These are phyloP conservation scores for Stenoptilia bipunctidactyla DNA, from an alignment of 2,888 invertebrate genomes.

Conservation along the genomic window DNA sequence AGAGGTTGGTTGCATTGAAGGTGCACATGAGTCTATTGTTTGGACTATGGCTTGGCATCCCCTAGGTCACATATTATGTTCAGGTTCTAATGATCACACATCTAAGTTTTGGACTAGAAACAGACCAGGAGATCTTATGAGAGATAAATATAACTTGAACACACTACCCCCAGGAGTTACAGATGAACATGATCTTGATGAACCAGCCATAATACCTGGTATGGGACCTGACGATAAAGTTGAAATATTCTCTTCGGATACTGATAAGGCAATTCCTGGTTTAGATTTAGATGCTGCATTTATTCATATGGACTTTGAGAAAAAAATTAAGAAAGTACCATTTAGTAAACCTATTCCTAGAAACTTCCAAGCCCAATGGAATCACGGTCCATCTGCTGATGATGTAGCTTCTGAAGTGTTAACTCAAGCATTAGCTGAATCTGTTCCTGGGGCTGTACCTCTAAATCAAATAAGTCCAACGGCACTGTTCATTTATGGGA, in stretches of 20 bases:
- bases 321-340: constrained; percentile 87
- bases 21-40: constrained; percentile 98
- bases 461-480: constrained; percentile 82
- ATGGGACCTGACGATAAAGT: constrained; percentile 99
- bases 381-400: constrained; percentile 75
- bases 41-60: constrained; percentile 99
- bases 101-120: constrained; percentile 99
- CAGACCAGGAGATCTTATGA: constrained; percentile 97
- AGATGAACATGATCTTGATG: constrained; percentile 73
- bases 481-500: constrained; percentile 87
- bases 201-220: constrained; percentile 89
- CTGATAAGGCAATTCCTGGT: constrained; percentile 83
- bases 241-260: constrained; percentile 75
- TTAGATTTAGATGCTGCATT: constrained; percentile 82
- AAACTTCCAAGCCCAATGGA: constrained; percentile 98
- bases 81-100: constrained; percentile 99
- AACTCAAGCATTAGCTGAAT: constrained; percentile 79
- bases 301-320: constrained; percentile 76
- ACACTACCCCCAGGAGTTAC: constrained; percentile 85
- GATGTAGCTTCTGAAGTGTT: constrained; percentile 73
- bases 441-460: constrained; percentile 84
- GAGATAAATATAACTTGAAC: constrained; percentile 97
- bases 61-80: constrained; percentile 96
- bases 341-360: constrained; percentile 96
- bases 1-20: constrained; percentile 97